Evolutionary conservation across 1,140 invertebrate genomes (phyloP), one percentile per base, ranked within the genome.

Genomic region (Chironomus tepperi): DNA sequence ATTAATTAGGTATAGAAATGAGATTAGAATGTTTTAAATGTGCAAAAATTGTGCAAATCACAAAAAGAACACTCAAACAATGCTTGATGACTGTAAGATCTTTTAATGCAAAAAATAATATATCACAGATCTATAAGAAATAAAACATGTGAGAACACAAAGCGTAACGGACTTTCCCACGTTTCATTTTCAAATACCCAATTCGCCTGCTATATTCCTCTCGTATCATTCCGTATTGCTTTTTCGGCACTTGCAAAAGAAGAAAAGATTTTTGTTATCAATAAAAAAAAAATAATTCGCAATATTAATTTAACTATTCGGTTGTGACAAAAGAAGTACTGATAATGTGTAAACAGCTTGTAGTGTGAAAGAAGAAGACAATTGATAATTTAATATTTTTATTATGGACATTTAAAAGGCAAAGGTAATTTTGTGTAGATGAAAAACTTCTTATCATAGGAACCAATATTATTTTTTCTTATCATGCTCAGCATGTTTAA

Each of bases 231-330:
- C 15, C n/a, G 24, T 34, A 34, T 34, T 34, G 24, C 24, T n/a
- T 57, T 57, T 57, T 57, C 47, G 47, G 47, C 47, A 57, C 47
- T 5, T n/a, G 5, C 24, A 34, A 34, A 34, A 57, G 43, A 57
- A 57, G n/a, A 57, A n/a, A n/a, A 57, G 47, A 57, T 5, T 57
- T n/a, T 57, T 57, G 47, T 57, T 57, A n/a, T n/a, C 47, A 57
- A 15, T n/a, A 57, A 57, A 57, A n/a, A n/a, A 57, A 3, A 57
- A 57, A n/a, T 47, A 15, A 15, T 57, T 57, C n/a, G n/a, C 12
- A n/a, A n/a, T 15, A 57, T n/a, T n/a, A 57, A 57, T 57, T 34
- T 34, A 34, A 1, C 8, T n/a, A 57, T 15, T 57, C n/a, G 47
- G 47, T 57, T 57, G 47, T 57, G 47, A 57, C 47, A 57, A 57